Percentiles rank a stretch among this genome's conserved stretches.
Conservation (phyloP, 1,140 invertebrate genomes). For the Penaeus indicus region DNA sequence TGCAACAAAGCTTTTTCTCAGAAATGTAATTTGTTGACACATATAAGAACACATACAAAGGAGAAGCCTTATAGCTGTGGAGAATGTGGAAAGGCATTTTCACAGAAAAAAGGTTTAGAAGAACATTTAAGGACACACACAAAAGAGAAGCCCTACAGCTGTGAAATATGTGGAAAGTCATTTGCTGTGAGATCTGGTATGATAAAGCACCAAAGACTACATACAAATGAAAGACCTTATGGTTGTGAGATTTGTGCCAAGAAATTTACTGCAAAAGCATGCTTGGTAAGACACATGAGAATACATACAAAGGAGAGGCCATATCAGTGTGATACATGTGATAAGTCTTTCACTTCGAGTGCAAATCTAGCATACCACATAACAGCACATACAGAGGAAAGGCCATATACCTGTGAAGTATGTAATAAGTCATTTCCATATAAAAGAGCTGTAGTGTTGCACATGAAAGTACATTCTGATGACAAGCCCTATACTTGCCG, state of each 20-base stretch:
- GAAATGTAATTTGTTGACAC: background rate
- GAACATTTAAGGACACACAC: background rate
- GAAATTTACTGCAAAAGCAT: background rate
- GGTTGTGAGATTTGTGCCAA: background rate
- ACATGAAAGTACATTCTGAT: slow-evolving; percentile 1
- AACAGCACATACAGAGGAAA: background rate
- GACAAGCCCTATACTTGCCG: background rate
- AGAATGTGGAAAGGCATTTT: background rate
- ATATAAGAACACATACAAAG: background rate
- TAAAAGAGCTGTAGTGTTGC: background rate
- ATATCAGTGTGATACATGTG: background rate
- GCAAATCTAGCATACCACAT: background rate
- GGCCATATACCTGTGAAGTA: background rate
- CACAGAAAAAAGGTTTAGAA: background rate
- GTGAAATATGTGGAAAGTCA: background rate
- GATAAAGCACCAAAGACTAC: background rate
- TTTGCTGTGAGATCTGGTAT: background rate
- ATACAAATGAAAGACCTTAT: background rate
- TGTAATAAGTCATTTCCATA: background rate
- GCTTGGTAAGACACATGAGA: background rate
- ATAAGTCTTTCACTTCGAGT: background rate
- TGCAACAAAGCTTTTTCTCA: background rate
- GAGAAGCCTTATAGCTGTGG: background rate
- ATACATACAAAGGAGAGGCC: background rate
- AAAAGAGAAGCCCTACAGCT: background rate